Conservation (phyloP, 2,113 vertebrate species). For the Paratilapia polleni region DNA sequence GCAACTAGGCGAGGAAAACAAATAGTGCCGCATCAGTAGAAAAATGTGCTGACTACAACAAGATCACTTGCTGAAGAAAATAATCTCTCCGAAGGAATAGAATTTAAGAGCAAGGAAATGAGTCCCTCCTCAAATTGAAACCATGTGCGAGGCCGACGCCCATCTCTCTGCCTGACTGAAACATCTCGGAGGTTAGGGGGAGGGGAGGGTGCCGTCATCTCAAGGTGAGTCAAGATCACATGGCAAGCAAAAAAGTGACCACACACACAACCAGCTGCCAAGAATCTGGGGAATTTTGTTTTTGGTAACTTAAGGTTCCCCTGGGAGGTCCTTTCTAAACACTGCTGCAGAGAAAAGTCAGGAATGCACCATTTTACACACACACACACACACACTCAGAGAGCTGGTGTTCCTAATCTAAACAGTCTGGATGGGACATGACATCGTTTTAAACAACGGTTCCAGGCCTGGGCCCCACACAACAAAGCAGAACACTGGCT, state of each 20-base stretch:
- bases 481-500: constrained; percentile 20
- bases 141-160: constrained; percentile 67
- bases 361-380: constrained; percentile 41
- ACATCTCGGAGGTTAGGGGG: background rate
- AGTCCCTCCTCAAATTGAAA: constrained; percentile 57
- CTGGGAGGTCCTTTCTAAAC: constrained; percentile 71
- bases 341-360: constrained; percentile 33
- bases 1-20: constrained; percentile 63
- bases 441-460: constrained; percentile 48
- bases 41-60: constrained; percentile 67
- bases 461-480: constrained; percentile 6
- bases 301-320: constrained; percentile 61
- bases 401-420: constrained; percentile 37
- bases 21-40: constrained; percentile 50
- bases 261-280: constrained; percentile 65
- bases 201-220: constrained; percentile 22
- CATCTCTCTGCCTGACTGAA: constrained; percentile 34
- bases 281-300: constrained; percentile 77
- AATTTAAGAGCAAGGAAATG: constrained; percentile 56
- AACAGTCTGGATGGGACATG: constrained; percentile 52
- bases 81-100: constrained; percentile 12
- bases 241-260: constrained; percentile 53
- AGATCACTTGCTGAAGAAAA: constrained; percentile 33
- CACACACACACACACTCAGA: constrained; percentile 15
- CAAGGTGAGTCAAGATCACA: constrained; percentile 71